These are phyloP conservation scores for Drosophila rubida DNA, from an alignment of 2,888 invertebrate species.

Conservation along the genomic window DNA sequence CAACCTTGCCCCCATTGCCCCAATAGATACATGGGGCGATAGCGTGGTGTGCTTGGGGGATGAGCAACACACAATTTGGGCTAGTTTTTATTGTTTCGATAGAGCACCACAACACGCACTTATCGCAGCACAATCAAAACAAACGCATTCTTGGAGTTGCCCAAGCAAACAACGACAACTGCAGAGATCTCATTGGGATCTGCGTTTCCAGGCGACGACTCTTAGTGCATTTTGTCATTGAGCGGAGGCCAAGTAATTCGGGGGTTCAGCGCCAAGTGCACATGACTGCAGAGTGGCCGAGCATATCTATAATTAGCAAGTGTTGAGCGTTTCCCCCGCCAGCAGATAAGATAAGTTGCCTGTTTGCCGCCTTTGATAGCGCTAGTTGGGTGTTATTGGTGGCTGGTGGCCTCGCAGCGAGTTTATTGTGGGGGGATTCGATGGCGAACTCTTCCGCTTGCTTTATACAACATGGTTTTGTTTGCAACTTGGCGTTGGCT, in stretches of 20 bases:
- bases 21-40: conserved; percentile 55
- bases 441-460: not conserved
- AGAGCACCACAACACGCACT: conserved; percentile 59
- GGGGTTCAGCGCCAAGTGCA: conserved; percentile 57
- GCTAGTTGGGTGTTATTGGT: conserved; percentile 8
- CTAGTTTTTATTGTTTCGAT: conserved; percentile 44
- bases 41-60: conserved; percentile 37
- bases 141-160: conserved; percentile 38
- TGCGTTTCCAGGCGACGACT: not conserved
- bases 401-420: conserved; percentile 1
- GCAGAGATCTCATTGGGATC: not conserved
- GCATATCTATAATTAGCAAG: conserved; percentile 77
- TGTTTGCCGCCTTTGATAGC: conserved; percentile 29
- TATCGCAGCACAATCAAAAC: conserved; percentile 72
- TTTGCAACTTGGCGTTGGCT: conserved; percentile 28
- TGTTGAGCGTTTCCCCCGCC: conserved; percentile 42
- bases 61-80: conserved; percentile 51
- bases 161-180: conserved; percentile 12
- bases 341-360: conserved; percentile 65
- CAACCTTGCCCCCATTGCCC: conserved; percentile 72
- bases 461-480: conserved; percentile 16
- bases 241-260: conserved; percentile 28
- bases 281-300: conserved; percentile 56
- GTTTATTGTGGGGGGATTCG: not conserved
- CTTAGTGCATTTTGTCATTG: conserved; percentile 57